Evolutionary conservation across 2,888 invertebrate species (phyloP), one percentile per base, ranked within the genome.

Genomic region (Coenonympha glycerion): DNA sequence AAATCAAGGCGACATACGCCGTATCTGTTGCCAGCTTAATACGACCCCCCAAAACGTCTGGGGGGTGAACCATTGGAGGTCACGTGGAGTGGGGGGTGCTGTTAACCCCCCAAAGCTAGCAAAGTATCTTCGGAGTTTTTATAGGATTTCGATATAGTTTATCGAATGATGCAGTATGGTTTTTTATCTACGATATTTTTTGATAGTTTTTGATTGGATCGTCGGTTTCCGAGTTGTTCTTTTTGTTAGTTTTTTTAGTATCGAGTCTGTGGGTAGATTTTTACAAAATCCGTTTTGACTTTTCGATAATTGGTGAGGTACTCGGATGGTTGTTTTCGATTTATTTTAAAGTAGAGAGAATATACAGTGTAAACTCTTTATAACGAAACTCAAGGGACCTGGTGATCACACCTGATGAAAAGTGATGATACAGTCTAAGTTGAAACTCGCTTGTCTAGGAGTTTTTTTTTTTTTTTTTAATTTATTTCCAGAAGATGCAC

Each of bases 1-100:
- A 84, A 84, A 85, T 85, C 85, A 85, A 76, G 64, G 74, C 71
- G 81, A 84, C 84, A 82, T 78, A 81, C 80, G 80, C 81, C 83
- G 82, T 84, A 84, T 85, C 83, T 82, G 82, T 84, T 83, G 81
- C 79, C 79, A 72, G 83, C 79, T 83, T 85, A 85, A 85, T 85
- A 82, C 80, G 81, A 79, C 78, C 79, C 77, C 69, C 69, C 68
- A 66, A 69, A 73, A 76, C 56, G 64, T 68, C 66, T 64, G 68
- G 53, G 55, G 51, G 61, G 58, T 11, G 36, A 52, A 60, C 40
- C 39, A 15, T 40, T 13, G 48, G 54, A 51, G 21, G 49, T 50
- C 31, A 54, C 33, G 24, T 31, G 50, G 44, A 9, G 50, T 61
- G 49, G 50, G 36, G 54, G 28, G 31, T 49, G 44, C 33, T 68